Base-by-base conservation (phyloP, 2,797 vertebrate species). In the Propithecus deckenii region DNA sequence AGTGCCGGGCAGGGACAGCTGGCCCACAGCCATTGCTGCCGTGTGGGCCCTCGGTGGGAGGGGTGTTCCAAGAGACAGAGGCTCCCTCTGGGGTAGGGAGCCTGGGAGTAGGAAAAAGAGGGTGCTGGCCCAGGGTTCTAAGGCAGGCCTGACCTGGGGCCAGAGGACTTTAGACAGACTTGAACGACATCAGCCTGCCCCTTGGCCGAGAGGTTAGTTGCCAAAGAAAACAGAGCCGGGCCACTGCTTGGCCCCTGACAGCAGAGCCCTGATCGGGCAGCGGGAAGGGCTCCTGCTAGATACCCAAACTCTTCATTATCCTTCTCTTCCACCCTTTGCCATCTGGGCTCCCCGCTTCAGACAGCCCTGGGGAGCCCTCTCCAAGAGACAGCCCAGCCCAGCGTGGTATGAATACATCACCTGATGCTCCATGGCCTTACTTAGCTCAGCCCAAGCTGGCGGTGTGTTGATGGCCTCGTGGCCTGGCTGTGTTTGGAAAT, bases 81-180 rank as follows among this genome's bases (percentile, higher is more conserved):
- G n/a, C 63, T 90, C 72, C 50, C 72, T 88, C 48, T 22, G 28
- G 71, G 18, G 0, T 46, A 38, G 41, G 52, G 52, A 50, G 43
- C 38, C 14, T 61, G 15, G 48, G 25, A 61, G 32, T 41, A 20
- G 30, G 55, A 84, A 63, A 83, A 46, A 89, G 81, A 28, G 0
- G 61, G n/a, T 88, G 30, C 85, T 41, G 25, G 79, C 41, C 86
- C 52, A 52, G 75, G 0, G 1, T 5, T 52, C 52, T 35, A 8
- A 72, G 83, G 94, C 76, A 41, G 83, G 71, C 84, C 89, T 57
- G 46, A 41, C 46, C 41, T 28, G 22, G 23, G 74, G 69, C 52
- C 90, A 72, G 85, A 69, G 86, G 46, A 61, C 85, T 84, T 52
- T 17, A 61, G 57, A 86, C 20, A n/a, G 84, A 25, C 86, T 63